Conservation (phyloP, 2,888 invertebrate genomes). For the Tetragonisca angustula region DNA sequence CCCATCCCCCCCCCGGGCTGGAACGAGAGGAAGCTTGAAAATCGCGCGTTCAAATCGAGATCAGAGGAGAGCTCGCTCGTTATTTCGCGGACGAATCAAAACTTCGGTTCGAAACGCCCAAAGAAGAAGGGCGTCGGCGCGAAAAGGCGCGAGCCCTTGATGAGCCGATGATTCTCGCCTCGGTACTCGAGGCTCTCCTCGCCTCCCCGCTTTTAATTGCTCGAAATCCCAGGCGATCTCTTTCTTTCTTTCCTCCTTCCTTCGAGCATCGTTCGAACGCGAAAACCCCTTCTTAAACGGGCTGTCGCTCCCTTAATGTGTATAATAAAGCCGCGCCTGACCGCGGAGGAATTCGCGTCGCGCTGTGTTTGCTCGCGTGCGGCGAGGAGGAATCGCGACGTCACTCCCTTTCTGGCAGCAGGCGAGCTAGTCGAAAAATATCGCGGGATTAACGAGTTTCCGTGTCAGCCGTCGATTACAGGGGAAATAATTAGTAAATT, state of each 20-base stretch:
- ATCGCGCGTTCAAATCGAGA: neutral
- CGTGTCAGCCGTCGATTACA: conserved; percentile 4
- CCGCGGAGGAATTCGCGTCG: conserved; percentile 48
- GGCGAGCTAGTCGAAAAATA: neutral
- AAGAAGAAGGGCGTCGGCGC: conserved; percentile 55
- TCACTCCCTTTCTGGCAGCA: neutral
- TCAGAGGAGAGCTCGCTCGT: conserved; percentile 41
- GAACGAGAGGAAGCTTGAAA: neutral
- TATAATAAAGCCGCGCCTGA: conserved; percentile 56
- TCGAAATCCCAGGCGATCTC: conserved; percentile 69
- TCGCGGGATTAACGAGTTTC: conserved; percentile 37
- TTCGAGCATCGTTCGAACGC: conserved; percentile 46
- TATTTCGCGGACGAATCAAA: conserved; percentile 59
- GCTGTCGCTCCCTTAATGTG: no score
- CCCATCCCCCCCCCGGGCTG: neutral
- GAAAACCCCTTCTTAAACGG: conserved; percentile 2
- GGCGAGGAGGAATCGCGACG: conserved; percentile 13
- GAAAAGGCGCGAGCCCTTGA: conserved; percentile 59
- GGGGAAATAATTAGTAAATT: conserved; percentile 22
- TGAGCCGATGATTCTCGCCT: conserved; percentile 49
- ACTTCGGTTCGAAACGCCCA: conserved; percentile 5
- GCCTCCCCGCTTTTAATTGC: conserved; percentile 74
- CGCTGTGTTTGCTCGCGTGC: conserved; percentile 9
- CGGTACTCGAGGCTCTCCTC: conserved; percentile 26
- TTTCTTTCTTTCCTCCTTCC: conserved; percentile 40